Conservation (phyloP, 23 tunicate genomes). For the Phallusia fumigata region DNA sequence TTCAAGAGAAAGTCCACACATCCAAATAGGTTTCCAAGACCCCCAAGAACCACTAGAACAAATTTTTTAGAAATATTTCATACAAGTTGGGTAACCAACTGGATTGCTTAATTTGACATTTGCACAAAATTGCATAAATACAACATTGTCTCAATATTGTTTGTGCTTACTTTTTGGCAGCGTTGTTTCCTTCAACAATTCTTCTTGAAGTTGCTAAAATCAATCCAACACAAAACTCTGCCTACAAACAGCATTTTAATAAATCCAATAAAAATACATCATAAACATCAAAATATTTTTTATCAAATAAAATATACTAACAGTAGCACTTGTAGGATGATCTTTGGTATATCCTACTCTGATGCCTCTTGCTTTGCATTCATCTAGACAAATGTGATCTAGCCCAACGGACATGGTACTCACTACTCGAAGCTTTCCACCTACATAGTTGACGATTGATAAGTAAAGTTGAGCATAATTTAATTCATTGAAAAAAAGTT, state of each 20-base stretch:
- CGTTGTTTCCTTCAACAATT: constrained; percentile 64
- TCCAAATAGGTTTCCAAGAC: constrained; percentile 88
- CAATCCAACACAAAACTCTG: constrained; percentile 76
- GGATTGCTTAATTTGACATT: not conserved
- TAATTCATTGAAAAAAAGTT: no score
- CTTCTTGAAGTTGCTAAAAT: constrained; percentile 62
- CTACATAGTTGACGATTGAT: constrained; percentile 31
- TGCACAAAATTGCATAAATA: not conserved
- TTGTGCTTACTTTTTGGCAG: constrained; percentile 58
- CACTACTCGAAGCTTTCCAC: constrained; percentile 52
- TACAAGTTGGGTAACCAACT: not conserved
- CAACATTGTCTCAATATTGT: not conserved
- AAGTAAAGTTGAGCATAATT: no score
- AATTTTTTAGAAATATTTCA: not conserved
- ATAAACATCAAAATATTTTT: no score
- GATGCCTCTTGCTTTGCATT: constrained; percentile 54
- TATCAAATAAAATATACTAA: constrained; percentile 26
- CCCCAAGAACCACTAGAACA: constrained; percentile 73
- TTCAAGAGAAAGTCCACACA: constrained; percentile 84
- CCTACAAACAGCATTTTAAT: constrained; percentile 26
- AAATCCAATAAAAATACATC: not conserved
- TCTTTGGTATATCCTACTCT: constrained; percentile 87
- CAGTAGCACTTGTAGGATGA: constrained; percentile 72
- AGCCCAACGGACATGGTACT: constrained; percentile 97
- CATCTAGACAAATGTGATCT: constrained; percentile 67